These are phyloP conservation scores for Drosophila nebulosa DNA, from an alignment of 1,140 invertebrate species.

Conservation along the genomic window DNA sequence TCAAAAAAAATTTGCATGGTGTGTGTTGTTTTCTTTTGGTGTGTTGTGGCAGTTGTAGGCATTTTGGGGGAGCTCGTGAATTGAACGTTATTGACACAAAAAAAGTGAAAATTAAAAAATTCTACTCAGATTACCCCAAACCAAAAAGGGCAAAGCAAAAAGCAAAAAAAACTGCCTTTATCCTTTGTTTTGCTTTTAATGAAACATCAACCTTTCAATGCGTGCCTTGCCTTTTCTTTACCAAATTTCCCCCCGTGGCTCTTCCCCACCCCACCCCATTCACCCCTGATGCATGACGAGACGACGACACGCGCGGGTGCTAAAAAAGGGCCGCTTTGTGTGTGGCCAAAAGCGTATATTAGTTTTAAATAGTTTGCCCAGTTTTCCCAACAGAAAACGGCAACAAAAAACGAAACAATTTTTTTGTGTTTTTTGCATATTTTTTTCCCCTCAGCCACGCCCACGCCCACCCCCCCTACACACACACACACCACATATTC, in stretches of 20 bases:
- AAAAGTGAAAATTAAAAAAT: constrained; percentile 78
- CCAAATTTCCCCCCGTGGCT: constrained; percentile 42
- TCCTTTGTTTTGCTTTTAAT: constrained; percentile 39
- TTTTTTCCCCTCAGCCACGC: constrained; percentile 22
- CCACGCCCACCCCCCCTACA: neutral
- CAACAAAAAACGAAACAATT: constrained; percentile 20
- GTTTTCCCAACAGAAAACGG: neutral
- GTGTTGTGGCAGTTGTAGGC: constrained; percentile 65
- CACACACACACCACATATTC: neutral
- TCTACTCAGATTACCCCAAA: constrained; percentile 37
- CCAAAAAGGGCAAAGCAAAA: neutral
- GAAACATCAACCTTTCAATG: constrained; percentile 49
- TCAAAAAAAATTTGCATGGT: too few relatives aligned
- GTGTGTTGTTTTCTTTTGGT: constrained; percentile 8
- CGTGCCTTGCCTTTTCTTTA: constrained; percentile 39
- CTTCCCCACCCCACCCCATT: neutral
- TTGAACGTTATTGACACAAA: constrained; percentile 76
- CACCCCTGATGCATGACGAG: constrained; percentile 42
- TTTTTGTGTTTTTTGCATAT: constrained; percentile 78
- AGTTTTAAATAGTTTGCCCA: constrained; percentile 71
- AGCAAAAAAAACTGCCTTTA: neutral
- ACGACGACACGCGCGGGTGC: constrained; percentile 16
- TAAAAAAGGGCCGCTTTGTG: constrained; percentile 69
- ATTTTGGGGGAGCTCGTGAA: constrained; percentile 71
- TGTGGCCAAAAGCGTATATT: constrained; percentile 51